phyloP scores from a whole-genome alignment of 1,140 invertebrate genomes.

The Yoshiicerus persimilis region DNA sequence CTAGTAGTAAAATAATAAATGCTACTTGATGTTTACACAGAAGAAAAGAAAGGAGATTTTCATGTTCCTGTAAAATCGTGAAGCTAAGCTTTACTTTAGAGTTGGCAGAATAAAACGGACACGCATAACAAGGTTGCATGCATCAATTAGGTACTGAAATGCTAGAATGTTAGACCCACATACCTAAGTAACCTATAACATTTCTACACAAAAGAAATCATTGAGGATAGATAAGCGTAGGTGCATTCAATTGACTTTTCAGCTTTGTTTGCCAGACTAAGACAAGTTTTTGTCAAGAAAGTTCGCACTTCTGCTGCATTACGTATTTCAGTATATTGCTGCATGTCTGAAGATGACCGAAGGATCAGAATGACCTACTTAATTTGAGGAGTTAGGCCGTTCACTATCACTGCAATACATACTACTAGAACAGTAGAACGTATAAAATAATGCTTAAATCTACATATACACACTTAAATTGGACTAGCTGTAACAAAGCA shows the following conservation, averaged over 20 bases:
- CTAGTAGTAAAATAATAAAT: not conserved
- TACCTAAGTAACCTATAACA: not conserved
- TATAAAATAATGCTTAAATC: not conserved
- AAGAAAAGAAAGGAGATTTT: not conserved
- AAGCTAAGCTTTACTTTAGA: not conserved
- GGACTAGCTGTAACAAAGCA: not conserved
- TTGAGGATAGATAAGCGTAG: not conserved
- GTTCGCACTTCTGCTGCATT: not conserved
- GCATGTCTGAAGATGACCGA: not conserved
- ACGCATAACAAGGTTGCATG: not conserved
- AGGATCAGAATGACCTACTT: not conserved
- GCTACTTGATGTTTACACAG: not conserved
- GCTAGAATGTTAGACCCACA: too few relatives aligned
- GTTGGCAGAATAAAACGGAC: not conserved
- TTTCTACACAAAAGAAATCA: not conserved
- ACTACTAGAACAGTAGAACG: not conserved
- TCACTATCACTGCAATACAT: not conserved
- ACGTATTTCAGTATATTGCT: not conserved
- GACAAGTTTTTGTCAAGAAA: conserved; percentile 3
- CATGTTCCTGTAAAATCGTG: not conserved
- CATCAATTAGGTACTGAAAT: too few relatives aligned
- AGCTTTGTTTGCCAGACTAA: not conserved
- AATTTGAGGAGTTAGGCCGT: not conserved
- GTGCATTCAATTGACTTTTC: not conserved
- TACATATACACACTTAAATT: not conserved